These are phyloP conservation scores for Nycticryphes semicollaris DNA, from an alignment of 2,113 vertebrate species.

Conservation along the genomic window DNA sequence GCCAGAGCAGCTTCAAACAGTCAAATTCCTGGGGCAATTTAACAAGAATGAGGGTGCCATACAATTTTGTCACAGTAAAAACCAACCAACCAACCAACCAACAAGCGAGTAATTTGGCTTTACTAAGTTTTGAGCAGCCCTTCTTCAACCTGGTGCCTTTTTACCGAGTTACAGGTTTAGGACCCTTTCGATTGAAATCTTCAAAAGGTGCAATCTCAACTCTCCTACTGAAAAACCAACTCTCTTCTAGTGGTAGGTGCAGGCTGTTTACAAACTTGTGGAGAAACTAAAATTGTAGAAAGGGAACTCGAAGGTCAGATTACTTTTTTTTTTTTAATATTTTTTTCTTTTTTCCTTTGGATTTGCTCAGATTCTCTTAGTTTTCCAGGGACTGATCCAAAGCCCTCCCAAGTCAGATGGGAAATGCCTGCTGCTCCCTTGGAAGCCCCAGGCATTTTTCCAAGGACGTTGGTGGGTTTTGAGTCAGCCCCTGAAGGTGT, in stretches of 20 bases:
- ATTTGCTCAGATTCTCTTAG: slow-evolving; percentile 14
- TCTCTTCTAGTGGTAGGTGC: slow-evolving; percentile 24
- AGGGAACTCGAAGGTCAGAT: slow-evolving; percentile 2
- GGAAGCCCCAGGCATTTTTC: neutral
- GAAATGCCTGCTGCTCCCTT: neutral
- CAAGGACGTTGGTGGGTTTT: fast-evolving
- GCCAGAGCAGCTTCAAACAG: neutral
- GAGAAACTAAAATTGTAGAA: neutral
- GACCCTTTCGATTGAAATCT: neutral
- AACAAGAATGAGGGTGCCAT: neutral
- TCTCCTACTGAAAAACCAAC: neutral
- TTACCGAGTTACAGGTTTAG: neutral
- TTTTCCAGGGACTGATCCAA: slow-evolving; percentile 11
- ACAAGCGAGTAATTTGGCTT: neutral
- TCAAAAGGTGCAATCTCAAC: neutral
- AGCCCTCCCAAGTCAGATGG: neutral
- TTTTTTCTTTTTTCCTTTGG: neutral
- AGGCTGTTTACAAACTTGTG: neutral
- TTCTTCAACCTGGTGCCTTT: slow-evolving; percentile 32
- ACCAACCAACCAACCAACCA: neutral
- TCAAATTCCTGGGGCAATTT: neutral
- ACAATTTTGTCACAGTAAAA: neutral
- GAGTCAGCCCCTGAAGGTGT: neutral
- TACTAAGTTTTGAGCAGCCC: slow-evolving; percentile 46
- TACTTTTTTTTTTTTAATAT: neutral